A percentile compares a stretch with the other conserved stretches of the same genome.
Conservation (phyloP, 2,797 vertebrate genomes). For the Catostomus latipinnis region DNA sequence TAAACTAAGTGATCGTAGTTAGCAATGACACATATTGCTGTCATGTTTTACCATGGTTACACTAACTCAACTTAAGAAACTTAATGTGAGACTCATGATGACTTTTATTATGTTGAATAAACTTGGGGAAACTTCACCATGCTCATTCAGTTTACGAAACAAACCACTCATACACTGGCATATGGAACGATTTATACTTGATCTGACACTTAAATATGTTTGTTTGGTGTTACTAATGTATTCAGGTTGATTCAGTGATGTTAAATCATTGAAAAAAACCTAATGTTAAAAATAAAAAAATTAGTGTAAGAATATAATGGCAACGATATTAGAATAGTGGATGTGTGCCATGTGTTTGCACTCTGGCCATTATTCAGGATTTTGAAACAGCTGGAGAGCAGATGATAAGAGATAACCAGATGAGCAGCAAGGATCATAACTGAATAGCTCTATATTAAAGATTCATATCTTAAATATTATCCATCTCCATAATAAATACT, state of each 20-base stretch:
- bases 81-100: neutral
- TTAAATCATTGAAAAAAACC: too few relatives aligned
- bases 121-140: neutral
- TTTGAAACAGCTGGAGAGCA: slow-evolving; percentile 28
- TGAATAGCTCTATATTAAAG: slow-evolving; percentile 19
- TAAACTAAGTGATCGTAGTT: neutral
- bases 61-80: neutral
- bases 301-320: neutral
- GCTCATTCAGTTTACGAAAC: neutral
- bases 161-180: neutral
- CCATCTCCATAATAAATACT: slow-evolving; percentile 30
- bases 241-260: too few relatives aligned
- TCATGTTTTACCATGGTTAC: neutral
- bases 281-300: too few relatives aligned
- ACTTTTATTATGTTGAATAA: slow-evolving; percentile 5
- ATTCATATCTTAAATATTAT: slow-evolving; percentile 36
- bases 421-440: neutral
- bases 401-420: slow-evolving; percentile 7
- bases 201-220: too few relatives aligned
- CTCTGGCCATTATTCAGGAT: neutral
- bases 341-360: slow-evolving; percentile 4
- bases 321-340: slow-evolving; percentile 1
- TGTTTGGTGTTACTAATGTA: too few relatives aligned
- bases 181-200: too few relatives aligned
- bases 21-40: neutral